A percentile compares a stretch with the other conserved stretches of the same genome.
These are phyloP conservation scores for Polydrusus cervinus DNA, from an alignment of 2,888 invertebrate genomes.

Conservation along the genomic window DNA sequence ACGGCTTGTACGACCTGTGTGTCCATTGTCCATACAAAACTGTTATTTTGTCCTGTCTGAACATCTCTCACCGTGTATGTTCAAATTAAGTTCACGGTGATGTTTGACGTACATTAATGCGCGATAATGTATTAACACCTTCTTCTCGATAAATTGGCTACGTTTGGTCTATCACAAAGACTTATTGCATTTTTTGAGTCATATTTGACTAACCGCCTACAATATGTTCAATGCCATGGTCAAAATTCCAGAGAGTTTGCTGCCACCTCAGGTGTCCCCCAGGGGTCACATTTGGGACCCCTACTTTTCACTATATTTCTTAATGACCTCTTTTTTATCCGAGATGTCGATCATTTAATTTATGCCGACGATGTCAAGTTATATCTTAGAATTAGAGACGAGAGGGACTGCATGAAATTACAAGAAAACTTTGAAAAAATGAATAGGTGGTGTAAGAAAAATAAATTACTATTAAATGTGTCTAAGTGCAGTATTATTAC, in stretches of 20 bases:
- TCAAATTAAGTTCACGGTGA: too few species aligned
- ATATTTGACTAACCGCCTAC: too few species aligned
- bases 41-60: too few species aligned
- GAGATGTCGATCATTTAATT: background rate
- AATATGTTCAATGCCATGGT: too few species aligned
- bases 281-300: conserved; percentile 5
- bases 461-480: background rate
- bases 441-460: background rate
- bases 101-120: too few species aligned
- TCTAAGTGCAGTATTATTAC: background rate
- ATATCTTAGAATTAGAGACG: background rate
- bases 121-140: too few species aligned
- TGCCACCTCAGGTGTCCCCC: background rate
- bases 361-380: background rate
- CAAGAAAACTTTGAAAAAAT: background rate
- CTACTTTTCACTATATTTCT: background rate
- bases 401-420: background rate
- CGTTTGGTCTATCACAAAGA: too few species aligned
- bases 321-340: background rate
- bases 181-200: too few species aligned
- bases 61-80: too few species aligned
- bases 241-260: background rate
- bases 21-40: too few species aligned
- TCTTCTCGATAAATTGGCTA: too few species aligned
- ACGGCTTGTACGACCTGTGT: too few species aligned